phyloP scores from a whole-genome alignment of 2,113 vertebrate genomes.

The Sisor rabdophorus region DNA sequence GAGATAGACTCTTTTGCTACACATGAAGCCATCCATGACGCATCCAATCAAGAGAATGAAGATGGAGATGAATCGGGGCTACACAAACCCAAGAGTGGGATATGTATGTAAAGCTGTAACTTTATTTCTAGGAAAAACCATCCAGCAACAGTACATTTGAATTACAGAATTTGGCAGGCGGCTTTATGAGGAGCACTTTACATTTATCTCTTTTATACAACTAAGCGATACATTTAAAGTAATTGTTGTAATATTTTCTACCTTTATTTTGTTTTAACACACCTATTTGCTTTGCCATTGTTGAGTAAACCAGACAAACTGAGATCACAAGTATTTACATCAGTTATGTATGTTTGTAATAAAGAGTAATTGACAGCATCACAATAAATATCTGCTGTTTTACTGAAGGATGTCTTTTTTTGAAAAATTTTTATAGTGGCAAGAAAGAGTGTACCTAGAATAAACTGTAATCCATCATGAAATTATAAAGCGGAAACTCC shows the following conservation, averaged over 20 bases:
- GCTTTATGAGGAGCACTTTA: no score
- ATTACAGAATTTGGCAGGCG: no score
- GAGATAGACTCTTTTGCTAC: slow-evolving; percentile 10
- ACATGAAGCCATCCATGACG: background rate
- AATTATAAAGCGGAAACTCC: no score
- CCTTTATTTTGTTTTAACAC: no score
- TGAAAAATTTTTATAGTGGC: background rate
- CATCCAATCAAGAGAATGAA: slow-evolving; percentile 1
- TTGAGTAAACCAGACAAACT: background rate
- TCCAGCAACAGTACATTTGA: background rate
- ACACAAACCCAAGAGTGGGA: slow-evolving; percentile 31
- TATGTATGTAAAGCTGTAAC: slow-evolving; percentile 7
- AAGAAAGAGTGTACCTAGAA: no score
- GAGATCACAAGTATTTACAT: background rate
- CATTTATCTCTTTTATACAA: no score
- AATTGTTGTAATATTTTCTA: background rate
- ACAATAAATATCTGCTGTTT: background rate
- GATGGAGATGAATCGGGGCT: slow-evolving; percentile 31
- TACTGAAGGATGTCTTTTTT: background rate
- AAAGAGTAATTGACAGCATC: background rate
- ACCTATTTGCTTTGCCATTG: background rate
- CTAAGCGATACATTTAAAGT: no score
- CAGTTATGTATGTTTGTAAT: background rate
- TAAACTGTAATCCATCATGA: no score
- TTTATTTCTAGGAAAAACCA: background rate